Conservation (phyloP, 2,113 vertebrate genomes). For the Ammodytes dubius region DNA sequence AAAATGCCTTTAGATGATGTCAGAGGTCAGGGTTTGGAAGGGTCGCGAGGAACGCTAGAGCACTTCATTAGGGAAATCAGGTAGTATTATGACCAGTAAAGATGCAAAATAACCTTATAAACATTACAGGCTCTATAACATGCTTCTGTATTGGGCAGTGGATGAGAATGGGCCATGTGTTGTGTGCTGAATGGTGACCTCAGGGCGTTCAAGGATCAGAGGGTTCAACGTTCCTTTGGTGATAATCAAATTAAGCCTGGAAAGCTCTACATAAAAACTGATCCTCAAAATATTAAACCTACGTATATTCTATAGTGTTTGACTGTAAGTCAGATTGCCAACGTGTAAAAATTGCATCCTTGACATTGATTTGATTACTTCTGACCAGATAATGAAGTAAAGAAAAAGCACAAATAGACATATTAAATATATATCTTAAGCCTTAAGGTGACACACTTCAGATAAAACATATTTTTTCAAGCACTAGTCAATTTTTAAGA, state of each 20-base stretch:
- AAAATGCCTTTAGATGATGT: constrained; percentile 47
- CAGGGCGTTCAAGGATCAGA: constrained; percentile 62
- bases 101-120: constrained; percentile 28
- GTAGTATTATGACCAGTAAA: not conserved
- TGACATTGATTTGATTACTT: no score
- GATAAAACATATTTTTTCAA: no score
- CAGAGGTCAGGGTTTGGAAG: constrained; percentile 56
- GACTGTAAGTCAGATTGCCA: no score
- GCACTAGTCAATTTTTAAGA: no score
- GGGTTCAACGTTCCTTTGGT: constrained; percentile 26
- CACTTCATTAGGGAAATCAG: constrained; percentile 19
- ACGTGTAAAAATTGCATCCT: no score
- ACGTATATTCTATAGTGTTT: no score
- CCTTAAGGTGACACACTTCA: no score
- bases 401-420: no score
- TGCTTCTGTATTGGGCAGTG: not conserved
- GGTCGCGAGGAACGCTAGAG: constrained; percentile 10
- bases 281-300: no score
- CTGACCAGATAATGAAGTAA: no score
- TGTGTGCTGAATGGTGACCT: constrained; percentile 48
- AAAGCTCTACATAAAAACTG: no score
- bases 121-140: not conserved
- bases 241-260: constrained; percentile 57
- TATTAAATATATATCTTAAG: no score
- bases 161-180: constrained; percentile 32